Conservation (phyloP, 2,888 invertebrate species). For the Glaucopsyche alexis region DNA sequence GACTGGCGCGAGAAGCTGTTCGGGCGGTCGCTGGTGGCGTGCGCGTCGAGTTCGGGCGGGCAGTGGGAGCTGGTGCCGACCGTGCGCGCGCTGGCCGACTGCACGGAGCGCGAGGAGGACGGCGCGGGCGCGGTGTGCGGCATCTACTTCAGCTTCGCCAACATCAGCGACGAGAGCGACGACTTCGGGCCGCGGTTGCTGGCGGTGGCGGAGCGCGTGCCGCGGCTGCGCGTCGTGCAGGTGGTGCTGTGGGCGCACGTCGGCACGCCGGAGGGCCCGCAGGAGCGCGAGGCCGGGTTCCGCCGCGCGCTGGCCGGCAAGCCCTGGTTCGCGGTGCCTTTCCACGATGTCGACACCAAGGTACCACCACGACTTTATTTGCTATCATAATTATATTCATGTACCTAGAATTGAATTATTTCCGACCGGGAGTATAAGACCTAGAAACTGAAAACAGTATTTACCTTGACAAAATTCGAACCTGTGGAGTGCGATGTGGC, state of each 20-base stretch:
- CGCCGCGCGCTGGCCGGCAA: conserved; percentile 81
- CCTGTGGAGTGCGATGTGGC: no score
- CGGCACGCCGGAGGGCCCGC: conserved; percentile 79
- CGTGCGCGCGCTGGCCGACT: conserved; percentile 66
- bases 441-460: no score
- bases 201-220: conserved; percentile 70
- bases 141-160: conserved; percentile 86
- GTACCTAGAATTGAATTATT: no score
- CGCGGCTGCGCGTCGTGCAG: conserved; percentile 82
- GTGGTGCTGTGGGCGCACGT: conserved; percentile 84
- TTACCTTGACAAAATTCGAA: no score
- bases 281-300: conserved; percentile 84
- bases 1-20: conserved; percentile 83
- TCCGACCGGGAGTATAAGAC: no score
- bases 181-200: conserved; percentile 83
- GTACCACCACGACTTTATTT: conserved; percentile 54
- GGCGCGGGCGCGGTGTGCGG: conserved; percentile 80
- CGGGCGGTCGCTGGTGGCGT: conserved; percentile 77
- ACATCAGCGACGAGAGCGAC: conserved; percentile 83
- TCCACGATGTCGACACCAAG: conserved; percentile 85
- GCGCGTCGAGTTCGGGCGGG: conserved; percentile 67
- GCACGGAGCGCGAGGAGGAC: conserved; percentile 63
- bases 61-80: conserved; percentile 71
- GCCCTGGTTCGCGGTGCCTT: conserved; percentile 86
- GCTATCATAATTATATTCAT: neutral